Percentiles rank a stretch among this genome's conserved stretches.
Evolutionary conservation across 2,888 invertebrate species (phyloP).

Genomic region (Ochropleura leucogaster): DNA sequence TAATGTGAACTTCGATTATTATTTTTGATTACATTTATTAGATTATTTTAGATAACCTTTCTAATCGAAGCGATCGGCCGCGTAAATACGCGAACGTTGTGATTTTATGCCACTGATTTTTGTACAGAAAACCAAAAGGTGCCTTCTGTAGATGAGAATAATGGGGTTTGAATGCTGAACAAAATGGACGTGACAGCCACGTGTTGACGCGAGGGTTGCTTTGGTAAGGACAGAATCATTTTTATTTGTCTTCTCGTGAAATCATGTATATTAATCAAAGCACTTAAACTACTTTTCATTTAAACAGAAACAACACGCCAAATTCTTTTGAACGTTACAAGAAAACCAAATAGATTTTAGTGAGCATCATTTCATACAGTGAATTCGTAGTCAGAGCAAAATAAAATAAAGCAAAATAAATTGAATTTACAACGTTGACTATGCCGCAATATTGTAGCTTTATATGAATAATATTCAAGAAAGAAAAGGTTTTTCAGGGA

Average conservation of each 20-base stretch:
- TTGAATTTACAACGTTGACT: conserved; percentile 54
- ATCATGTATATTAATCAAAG: not conserved
- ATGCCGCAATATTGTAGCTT: conserved; percentile 45
- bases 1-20: not conserved
- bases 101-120: not conserved
- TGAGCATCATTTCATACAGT: conserved; percentile 31
- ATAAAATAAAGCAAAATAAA: conserved; percentile 46
- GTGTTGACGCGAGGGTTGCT: too few relatives aligned
- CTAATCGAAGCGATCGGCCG: not conserved
- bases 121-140: not conserved
- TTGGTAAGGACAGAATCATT: not conserved
- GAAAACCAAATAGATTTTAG: conserved; percentile 26
- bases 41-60: not conserved
- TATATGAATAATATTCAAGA: conserved; percentile 57
- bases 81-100: not conserved
- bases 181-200: too few relatives aligned
- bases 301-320: conserved; percentile 6
- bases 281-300: not conserved
- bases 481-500: conserved; percentile 47
- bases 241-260: not conserved
- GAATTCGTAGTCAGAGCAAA: conserved; percentile 30
- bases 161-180: not conserved
- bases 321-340: conserved; percentile 15
- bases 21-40: too few relatives aligned
- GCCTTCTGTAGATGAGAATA: not conserved